Evolutionary conservation across 1,140 invertebrate species (phyloP).

Genomic region (Trypoxylus dichotomus): DNA sequence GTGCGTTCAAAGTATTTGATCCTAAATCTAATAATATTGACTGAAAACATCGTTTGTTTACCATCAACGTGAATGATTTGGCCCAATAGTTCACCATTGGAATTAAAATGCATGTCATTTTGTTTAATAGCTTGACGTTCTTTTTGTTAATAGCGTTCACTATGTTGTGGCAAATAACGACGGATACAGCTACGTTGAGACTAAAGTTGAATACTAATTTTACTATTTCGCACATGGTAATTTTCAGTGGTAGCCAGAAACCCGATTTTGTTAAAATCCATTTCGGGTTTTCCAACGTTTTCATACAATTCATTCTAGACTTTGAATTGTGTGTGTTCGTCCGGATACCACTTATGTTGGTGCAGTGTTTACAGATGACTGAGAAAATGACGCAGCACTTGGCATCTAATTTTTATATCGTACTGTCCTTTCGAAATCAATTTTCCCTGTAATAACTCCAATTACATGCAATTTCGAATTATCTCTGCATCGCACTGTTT

Average conservation of each 20-base stretch:
- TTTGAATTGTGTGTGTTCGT: background rate
- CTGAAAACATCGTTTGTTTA: background rate
- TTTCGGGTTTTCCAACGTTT: background rate
- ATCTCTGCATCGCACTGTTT: too few relatives aligned
- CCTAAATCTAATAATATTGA: background rate
- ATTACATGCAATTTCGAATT: background rate
- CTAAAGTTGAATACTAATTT: background rate
- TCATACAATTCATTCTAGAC: background rate
- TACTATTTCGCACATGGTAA: background rate
- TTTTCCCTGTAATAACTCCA: background rate
- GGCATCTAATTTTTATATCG: background rate
- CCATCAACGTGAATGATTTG: background rate
- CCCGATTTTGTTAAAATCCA: background rate
- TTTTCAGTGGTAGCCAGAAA: background rate
- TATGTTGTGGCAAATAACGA: background rate
- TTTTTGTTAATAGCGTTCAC: background rate
- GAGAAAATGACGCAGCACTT: background rate
- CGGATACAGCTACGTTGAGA: background rate
- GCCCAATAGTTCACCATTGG: background rate
- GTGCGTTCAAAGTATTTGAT: background rate
- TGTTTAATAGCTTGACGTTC: background rate
- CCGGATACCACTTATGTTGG: background rate
- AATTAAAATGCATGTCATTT: constrained; percentile 10
- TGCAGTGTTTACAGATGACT: background rate
- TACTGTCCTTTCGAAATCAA: background rate